phyloP scores from a whole-genome alignment of 2,888 invertebrate species.

The Melieria omissa region DNA sequence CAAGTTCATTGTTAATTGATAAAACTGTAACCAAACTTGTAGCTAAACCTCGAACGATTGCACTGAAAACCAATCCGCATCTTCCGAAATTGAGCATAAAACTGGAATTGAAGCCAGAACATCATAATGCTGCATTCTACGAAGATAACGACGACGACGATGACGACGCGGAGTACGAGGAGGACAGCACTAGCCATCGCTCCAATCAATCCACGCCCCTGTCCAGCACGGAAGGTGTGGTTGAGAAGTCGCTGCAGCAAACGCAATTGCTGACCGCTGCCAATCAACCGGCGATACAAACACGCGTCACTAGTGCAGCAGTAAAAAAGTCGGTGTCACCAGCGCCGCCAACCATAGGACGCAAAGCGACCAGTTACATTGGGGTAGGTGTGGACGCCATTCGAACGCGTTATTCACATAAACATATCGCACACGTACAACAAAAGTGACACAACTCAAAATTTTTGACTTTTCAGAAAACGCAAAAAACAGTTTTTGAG shows the following conservation, averaged over 20 bases:
- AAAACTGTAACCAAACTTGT: not conserved
- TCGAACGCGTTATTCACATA: no score
- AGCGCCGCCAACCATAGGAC: conserved; percentile 70
- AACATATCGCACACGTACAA: no score
- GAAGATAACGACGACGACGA: conserved; percentile 58
- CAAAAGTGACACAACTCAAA: no score
- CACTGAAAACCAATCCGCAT: conserved; percentile 61
- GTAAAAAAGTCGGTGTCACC: conserved; percentile 65
- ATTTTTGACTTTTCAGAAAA: no score
- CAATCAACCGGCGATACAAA: conserved; percentile 5
- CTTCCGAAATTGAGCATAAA: conserved; percentile 63
- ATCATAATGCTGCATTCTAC: conserved; percentile 62
- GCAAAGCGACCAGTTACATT: conserved; percentile 74
- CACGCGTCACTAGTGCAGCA: conserved; percentile 40
- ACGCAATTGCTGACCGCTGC: conserved; percentile 33
- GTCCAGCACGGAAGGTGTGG: conserved; percentile 35
- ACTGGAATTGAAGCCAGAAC: conserved; percentile 64
- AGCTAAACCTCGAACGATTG: conserved; percentile 61
- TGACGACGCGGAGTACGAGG: conserved; percentile 53
- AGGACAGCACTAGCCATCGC: conserved; percentile 59
- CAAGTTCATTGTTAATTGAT: no score
- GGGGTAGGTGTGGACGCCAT: conserved; percentile 66
- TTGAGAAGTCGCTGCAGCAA: conserved; percentile 16
- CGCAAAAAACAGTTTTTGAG: no score
- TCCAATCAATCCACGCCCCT: conserved; percentile 55